Conservation (phyloP, 2,113 vertebrate genomes). For the Mobula hypostoma region DNA sequence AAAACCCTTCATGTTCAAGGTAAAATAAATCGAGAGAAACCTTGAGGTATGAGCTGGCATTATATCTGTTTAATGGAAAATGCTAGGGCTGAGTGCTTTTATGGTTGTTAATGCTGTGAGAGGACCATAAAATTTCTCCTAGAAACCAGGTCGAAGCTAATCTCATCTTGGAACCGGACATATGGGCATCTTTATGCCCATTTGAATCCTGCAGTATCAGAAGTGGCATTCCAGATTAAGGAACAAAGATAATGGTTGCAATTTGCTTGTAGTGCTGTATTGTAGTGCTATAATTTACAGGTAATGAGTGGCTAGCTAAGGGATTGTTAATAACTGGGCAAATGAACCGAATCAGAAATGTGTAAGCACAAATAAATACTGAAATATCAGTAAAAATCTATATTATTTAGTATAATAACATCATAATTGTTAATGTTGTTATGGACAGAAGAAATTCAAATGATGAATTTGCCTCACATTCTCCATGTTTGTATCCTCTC, state of each 20-base stretch:
- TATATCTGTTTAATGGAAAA: slow-evolving; percentile 5
- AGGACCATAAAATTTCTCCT: slow-evolving; percentile 23
- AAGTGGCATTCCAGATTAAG: neutral
- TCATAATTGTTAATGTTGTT: neutral
- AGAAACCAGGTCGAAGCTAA: neutral
- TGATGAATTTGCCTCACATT: neutral
- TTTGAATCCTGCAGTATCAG: neutral
- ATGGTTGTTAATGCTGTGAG: slow-evolving; percentile 17
- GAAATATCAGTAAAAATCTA: neutral
- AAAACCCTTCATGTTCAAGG: neutral
- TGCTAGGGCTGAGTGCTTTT: neutral
- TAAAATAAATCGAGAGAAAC: neutral
- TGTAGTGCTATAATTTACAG: neutral
- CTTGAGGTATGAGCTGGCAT: neutral
- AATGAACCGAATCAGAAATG: neutral
- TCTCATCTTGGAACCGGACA: neutral
- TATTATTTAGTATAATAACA: neutral
- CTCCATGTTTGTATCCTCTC: neutral
- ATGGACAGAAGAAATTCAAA: neutral
- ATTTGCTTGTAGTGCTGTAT: slow-evolving; percentile 11
- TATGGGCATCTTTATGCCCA: neutral
- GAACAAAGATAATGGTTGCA: neutral
- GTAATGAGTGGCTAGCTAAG: neutral
- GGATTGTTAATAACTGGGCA: neutral
- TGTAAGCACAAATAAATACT: neutral